A percentile compares a stretch with the other conserved stretches of the same genome.
These are phyloP conservation scores for Ceratosolen solmsi DNA, from an alignment of 1,140 invertebrate species.

Conservation along the genomic window DNA sequence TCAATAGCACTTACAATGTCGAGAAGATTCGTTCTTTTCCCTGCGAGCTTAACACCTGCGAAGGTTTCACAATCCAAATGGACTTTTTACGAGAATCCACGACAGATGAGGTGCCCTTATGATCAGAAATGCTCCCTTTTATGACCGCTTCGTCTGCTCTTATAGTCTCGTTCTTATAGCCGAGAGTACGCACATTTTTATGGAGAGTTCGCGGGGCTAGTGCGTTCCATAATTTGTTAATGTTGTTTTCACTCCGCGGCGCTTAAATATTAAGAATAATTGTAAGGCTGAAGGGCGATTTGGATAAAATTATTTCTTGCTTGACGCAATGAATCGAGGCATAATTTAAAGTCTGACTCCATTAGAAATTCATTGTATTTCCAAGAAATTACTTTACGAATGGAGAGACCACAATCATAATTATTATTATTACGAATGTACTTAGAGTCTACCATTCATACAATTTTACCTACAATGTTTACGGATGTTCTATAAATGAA, in stretches of 20 bases:
- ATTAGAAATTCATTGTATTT: too few species aligned
- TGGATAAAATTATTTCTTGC: too few species aligned
- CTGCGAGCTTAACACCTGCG: not conserved
- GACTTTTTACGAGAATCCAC: not conserved
- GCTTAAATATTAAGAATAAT: not conserved
- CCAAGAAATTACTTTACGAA: too few species aligned
- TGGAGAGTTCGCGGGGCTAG: not conserved
- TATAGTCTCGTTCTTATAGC: too few species aligned
- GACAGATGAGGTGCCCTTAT: not conserved
- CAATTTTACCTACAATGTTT: not conserved
- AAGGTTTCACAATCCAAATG: not conserved
- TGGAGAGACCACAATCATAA: too few species aligned
- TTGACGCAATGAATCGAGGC: too few species aligned
- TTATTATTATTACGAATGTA: too few species aligned
- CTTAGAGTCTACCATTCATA: too few species aligned
- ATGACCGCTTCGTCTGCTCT: not conserved
- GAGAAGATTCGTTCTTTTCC: not conserved
- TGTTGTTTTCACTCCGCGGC: not conserved
- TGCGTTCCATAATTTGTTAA: not conserved
- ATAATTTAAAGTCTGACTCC: too few species aligned
- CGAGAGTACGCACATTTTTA: not conserved
- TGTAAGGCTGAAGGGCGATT: not conserved
- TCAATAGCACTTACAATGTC: constrained; percentile 12
- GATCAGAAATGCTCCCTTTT: not conserved
- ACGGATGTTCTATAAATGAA: not conserved